phyloP scores from a whole-genome alignment of 2,113 vertebrate species.

The Willisornis vidua region DNA sequence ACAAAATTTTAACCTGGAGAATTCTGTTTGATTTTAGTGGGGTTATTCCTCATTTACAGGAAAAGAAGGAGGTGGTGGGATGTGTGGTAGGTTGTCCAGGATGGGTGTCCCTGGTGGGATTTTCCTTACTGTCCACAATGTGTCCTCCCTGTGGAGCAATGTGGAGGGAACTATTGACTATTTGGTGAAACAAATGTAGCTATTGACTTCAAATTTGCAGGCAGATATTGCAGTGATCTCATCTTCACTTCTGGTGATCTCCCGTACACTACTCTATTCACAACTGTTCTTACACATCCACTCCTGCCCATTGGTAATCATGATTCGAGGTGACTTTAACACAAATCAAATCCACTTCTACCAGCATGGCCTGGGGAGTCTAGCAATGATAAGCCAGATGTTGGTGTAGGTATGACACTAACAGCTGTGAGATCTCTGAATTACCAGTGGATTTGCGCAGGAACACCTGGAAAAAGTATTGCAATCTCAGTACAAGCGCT shows the following conservation, averaged over 20 bases:
- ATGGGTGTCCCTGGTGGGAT: background rate
- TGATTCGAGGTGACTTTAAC: background rate
- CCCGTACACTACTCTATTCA: rapidly evolving
- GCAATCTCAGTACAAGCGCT: background rate
- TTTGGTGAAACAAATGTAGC: background rate
- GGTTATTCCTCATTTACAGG: background rate
- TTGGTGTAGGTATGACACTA: background rate
- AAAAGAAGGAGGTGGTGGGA: background rate
- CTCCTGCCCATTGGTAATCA: background rate
- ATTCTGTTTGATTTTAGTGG: background rate
- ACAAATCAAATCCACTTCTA: background rate
- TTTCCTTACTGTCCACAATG: background rate
- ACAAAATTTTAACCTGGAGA: background rate
- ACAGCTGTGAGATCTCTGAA: background rate
- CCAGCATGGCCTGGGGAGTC: background rate
- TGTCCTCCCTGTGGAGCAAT: background rate
- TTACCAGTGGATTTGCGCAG: background rate
- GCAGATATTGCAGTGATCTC: background rate
- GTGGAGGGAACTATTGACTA: background rate
- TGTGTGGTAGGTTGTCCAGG: background rate
- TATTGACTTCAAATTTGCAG: background rate
- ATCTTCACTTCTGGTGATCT: background rate
- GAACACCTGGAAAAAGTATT: background rate
- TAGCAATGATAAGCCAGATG: background rate
- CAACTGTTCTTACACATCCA: background rate